Conservation (phyloP, 2,797 vertebrate genomes). For the Sphenopsis melanotis region DNA sequence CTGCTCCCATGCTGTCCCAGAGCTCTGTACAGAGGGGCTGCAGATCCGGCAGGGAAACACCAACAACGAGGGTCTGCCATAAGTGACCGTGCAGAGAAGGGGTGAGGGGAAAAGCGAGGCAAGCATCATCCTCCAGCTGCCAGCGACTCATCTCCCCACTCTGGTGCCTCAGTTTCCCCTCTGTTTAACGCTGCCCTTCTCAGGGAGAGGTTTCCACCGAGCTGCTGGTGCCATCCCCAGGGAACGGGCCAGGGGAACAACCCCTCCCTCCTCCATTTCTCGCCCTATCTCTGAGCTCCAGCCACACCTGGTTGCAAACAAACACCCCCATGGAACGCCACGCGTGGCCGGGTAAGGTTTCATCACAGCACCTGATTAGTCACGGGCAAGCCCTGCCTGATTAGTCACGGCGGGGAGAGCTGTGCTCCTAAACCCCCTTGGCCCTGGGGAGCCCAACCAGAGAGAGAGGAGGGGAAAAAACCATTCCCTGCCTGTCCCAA, state of each 20-base stretch:
- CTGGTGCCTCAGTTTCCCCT: not conserved
- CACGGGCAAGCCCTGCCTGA: conserved; percentile 5
- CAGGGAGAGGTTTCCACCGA: not conserved
- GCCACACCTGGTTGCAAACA: not conserved
- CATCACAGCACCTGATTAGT: not conserved
- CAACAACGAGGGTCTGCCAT: rapidly evolving
- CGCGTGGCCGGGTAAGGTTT: not conserved
- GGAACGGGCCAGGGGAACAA: not conserved
- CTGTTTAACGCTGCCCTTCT: not conserved
- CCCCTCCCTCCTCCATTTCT: not conserved
- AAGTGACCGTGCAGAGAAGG: not conserved
- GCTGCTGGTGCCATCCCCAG: not conserved
- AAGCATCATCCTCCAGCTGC: not conserved
- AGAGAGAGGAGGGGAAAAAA: no score
- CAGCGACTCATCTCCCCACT: not conserved
- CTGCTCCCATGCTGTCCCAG: rapidly evolving
- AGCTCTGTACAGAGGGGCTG: not conserved
- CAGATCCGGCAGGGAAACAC: not conserved
- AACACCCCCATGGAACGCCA: not conserved
- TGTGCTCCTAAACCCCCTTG: not conserved
- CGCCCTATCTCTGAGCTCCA: not conserved
- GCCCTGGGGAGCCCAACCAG: not conserved
- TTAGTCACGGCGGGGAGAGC: not conserved
- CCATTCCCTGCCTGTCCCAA: not conserved
- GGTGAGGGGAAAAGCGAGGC: not conserved